Evolutionary conservation across 1,140 invertebrate species (phyloP).

Genomic region (Drosophila sturtevanti): DNA sequence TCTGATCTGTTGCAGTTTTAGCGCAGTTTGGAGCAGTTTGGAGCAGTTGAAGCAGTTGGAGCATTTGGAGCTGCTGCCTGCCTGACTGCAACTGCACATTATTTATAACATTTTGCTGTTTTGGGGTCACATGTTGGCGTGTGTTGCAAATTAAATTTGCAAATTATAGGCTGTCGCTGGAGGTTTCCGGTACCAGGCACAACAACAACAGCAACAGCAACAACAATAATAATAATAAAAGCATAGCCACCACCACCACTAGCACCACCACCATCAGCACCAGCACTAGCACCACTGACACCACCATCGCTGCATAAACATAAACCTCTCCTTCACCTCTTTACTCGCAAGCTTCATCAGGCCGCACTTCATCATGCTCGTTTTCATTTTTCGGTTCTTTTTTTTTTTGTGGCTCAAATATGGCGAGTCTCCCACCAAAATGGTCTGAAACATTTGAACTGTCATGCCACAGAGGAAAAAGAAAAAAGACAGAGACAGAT

Average conservation of each 20-base stretch:
- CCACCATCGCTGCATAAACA: slow-evolving; percentile 44
- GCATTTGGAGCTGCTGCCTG: slow-evolving; percentile 42
- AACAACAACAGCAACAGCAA: slow-evolving; percentile 25
- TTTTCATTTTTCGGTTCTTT: slow-evolving; percentile 40
- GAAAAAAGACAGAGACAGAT: slow-evolving; percentile 17
- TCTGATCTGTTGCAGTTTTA: slow-evolving; percentile 24
- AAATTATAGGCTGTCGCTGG: slow-evolving; percentile 78
- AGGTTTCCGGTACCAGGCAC: slow-evolving; percentile 64
- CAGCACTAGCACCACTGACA: slow-evolving; percentile 3
- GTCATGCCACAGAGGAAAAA: slow-evolving; percentile 54
- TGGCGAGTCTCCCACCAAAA: slow-evolving; percentile 65
- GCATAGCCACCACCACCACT: no score
- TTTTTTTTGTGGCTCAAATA: slow-evolving; percentile 52
- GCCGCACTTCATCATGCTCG: slow-evolving; percentile 69
- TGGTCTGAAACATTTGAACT: slow-evolving; percentile 72
- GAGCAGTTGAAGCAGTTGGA: slow-evolving; percentile 28
- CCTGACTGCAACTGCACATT: slow-evolving; percentile 70
- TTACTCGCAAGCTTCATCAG: slow-evolving; percentile 44
- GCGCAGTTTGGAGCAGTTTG: slow-evolving; percentile 26
- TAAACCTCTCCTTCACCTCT: slow-evolving; percentile 36
- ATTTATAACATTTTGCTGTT: slow-evolving; percentile 75
- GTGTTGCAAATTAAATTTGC: slow-evolving; percentile 80
- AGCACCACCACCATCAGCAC: not conserved
- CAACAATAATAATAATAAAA: no score
- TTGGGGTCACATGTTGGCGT: slow-evolving; percentile 79